Evolutionary conservation across 2,797 vertebrate species (phyloP), one percentile per base, ranked within the genome.

Genomic region (Xyrichtys novacula): DNA sequence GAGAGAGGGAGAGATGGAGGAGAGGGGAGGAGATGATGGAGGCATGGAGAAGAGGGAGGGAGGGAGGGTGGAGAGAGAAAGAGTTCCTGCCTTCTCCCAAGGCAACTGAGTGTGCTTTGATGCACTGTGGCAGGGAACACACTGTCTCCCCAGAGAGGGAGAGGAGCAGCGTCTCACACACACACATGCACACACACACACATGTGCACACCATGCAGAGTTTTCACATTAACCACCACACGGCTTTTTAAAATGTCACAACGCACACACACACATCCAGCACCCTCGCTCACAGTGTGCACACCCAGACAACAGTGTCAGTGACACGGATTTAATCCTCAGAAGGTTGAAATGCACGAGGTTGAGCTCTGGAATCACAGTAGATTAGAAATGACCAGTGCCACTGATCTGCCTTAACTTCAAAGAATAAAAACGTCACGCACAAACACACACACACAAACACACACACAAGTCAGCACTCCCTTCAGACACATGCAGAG

Each of bases 81-180:
- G 64, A 77, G 85, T 71, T 73, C 65, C 78, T 85, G 84, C 79
- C 74, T 90, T 88, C 85, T 92, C 92, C 88, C 80, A 81, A 84
- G 89, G 87, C 86, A 84, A 89, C 80, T 85, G 86, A 91, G 81
- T 92, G 80, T 91, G 85, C 83, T 85, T 88, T 94, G 93, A 95
- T 93, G 81, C 84, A 74, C 83, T 75, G 81, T 94, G 93, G 91
- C 93, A 93, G 93, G 83, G 90, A 94, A 90, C 92, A 92, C 92
- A 91, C 92, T 87, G 92, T 87, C 82, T 90, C 91, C 90, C 91
- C 76, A 40, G 86, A 91, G 91, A 88, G 47, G 60, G 68, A 78
- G 66, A 71, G 59, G 66, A 71, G 59, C 69, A 43, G 48, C 53
- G 1, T n/a, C 65, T 38, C 78, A 77, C 80, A 71, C 70, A 67